These are phyloP conservation scores for Buteo buteo DNA, from an alignment of 2,113 vertebrate genomes.

Conservation along the genomic window DNA sequence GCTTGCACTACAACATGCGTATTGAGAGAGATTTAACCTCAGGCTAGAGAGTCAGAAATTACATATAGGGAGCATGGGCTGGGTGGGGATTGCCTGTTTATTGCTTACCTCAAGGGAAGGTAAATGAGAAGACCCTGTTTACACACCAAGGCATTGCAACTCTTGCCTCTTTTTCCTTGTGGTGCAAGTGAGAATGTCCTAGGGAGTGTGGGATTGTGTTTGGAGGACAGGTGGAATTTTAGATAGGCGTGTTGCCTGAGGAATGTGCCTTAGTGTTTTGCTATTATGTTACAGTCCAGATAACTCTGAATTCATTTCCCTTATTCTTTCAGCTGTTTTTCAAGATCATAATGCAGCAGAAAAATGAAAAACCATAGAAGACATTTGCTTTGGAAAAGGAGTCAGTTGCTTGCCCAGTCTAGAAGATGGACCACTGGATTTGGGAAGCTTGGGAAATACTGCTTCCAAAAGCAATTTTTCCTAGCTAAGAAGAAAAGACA, in stretches of 20 bases:
- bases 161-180: not conserved
- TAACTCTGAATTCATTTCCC: constrained; percentile 27
- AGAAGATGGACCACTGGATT: constrained; percentile 67
- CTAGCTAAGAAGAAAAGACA: constrained; percentile 52
- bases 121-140: not conserved
- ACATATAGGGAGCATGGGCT: not conserved
- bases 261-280: not conserved
- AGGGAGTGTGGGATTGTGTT: not conserved
- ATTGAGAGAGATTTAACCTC: not conserved
- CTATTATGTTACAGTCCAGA: constrained; percentile 2
- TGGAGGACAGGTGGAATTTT: not conserved
- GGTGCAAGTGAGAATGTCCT: not conserved
- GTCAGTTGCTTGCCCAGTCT: constrained; percentile 47
- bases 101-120: not conserved
- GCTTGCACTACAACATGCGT: not conserved
- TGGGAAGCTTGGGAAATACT: constrained; percentile 62
- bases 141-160: not conserved
- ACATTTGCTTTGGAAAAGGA: constrained; percentile 62
- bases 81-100: not conserved
- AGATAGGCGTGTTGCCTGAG: not conserved
- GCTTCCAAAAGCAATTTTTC: constrained; percentile 56
- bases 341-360: constrained; percentile 75
- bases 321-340: constrained; percentile 62
- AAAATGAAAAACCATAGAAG: constrained; percentile 74
- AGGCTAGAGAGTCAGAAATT: not conserved